Percentiles rank a stretch among this genome's conserved stretches.
Evolutionary conservation across 2,888 invertebrate genomes (phyloP).

Genomic region (Caenorhabditis sp.): DNA sequence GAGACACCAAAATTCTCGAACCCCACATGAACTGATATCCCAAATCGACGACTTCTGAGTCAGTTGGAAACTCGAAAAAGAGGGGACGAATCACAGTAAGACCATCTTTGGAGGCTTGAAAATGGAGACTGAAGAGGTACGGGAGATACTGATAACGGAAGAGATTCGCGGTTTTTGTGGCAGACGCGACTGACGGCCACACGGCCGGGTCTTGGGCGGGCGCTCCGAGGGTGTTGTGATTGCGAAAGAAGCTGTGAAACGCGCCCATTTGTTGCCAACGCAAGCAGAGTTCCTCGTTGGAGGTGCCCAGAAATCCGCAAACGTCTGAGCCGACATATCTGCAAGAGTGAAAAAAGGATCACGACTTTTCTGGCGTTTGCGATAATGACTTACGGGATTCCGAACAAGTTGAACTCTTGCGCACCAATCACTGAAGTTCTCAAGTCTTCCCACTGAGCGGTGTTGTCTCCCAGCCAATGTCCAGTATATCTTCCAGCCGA

Average conservation of each 20-base stretch:
- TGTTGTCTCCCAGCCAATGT: conserved; percentile 90
- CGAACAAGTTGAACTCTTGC: conserved; percentile 67
- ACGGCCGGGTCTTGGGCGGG: conserved; percentile 75
- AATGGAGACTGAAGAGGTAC: conserved; percentile 73
- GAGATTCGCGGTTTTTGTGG: conserved; percentile 72
- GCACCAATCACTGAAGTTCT: conserved; percentile 75
- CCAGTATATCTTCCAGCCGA: conserved; percentile 80
- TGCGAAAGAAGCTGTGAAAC: conserved; percentile 76
- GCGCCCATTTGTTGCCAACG: conserved; percentile 82
- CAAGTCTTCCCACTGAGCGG: conserved; percentile 87
- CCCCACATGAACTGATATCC: conserved; percentile 77
- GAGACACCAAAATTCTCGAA: conserved; percentile 62
- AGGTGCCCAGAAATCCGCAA: conserved; percentile 80
- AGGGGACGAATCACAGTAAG: conserved; percentile 72
- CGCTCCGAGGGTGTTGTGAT: conserved; percentile 73
- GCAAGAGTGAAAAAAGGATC: background rate
- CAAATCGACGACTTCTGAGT: conserved; percentile 62
- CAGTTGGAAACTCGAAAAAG: conserved; percentile 71
- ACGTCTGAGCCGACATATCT: conserved; percentile 80
- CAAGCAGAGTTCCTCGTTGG: conserved; percentile 82
- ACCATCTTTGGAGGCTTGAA: conserved; percentile 62
- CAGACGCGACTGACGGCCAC: conserved; percentile 76
- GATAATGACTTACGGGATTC: conserved; percentile 60
- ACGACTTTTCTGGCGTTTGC: background rate
- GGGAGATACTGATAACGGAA: conserved; percentile 77